phyloP scores from a whole-genome alignment of 2,888 invertebrate species.

The Athalia circularis region DNA sequence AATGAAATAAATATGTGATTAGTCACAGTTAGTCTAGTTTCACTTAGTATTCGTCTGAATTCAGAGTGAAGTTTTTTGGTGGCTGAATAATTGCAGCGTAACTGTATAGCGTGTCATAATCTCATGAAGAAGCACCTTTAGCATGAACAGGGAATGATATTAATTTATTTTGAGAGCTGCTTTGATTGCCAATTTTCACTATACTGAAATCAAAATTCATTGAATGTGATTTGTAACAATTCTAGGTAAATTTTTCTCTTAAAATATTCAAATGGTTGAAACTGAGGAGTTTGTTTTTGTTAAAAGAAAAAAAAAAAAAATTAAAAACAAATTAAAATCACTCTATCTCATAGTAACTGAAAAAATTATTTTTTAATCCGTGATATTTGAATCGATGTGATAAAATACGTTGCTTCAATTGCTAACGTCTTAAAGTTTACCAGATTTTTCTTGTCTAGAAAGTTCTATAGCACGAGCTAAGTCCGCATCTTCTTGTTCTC shows the following conservation, averaged over 20 bases:
- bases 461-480: slow-evolving; percentile 83
- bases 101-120: not conserved
- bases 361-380: too few species aligned
- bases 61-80: slow-evolving; percentile 19
- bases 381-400: too few species aligned
- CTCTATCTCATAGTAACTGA: too few species aligned
- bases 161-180: too few species aligned
- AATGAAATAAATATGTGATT: not conserved
- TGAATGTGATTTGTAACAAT: too few species aligned
- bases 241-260: too few species aligned
- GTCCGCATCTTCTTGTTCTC: slow-evolving; percentile 83
- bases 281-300: not conserved
- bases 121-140: not conserved
- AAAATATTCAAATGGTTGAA: too few species aligned
- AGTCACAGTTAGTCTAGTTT: slow-evolving; percentile 14
- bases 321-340: not conserved
- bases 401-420: too few species aligned
- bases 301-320: not conserved
- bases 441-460: slow-evolving; percentile 76
- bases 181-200: too few species aligned
- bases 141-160: too few species aligned
- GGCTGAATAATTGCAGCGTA: not conserved
- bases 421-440: slow-evolving; percentile 53
- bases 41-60: not conserved
- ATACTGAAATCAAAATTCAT: too few species aligned